Conservation (phyloP, 2,797 vertebrate genomes). For the Octomys mimax region DNA sequence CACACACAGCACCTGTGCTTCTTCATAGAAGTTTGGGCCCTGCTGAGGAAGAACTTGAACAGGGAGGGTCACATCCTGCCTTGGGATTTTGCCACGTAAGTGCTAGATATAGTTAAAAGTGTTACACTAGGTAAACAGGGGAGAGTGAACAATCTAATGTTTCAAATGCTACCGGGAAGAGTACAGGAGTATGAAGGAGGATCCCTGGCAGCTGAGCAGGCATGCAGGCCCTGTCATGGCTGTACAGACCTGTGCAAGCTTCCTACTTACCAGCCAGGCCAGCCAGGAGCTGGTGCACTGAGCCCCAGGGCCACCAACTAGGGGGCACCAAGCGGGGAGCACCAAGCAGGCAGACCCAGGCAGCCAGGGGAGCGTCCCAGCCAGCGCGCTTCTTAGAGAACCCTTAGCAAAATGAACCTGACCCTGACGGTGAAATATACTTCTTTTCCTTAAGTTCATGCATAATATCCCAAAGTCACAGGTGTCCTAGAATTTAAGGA, state of each 20-base stretch:
- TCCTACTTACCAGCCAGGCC: background rate
- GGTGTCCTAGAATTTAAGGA: background rate
- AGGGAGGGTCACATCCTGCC: accelerated
- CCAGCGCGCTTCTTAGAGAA: background rate
- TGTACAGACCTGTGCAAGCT: background rate
- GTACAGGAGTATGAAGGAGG: background rate
- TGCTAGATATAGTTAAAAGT: background rate
- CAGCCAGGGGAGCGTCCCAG: too few species aligned
- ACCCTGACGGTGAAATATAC: background rate
- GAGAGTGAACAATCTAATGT: background rate
- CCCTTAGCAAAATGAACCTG: background rate
- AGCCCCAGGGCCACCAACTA: background rate
- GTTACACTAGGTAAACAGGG: background rate
- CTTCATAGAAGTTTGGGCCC: too few species aligned
- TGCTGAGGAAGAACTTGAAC: background rate
- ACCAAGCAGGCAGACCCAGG: background rate
- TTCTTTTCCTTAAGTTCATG: background rate
- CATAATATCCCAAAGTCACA: background rate
- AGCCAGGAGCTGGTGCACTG: background rate
- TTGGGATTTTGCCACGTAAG: background rate
- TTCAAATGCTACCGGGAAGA: background rate
- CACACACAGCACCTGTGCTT: accelerated
- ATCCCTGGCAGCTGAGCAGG: background rate
- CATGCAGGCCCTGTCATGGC: background rate
- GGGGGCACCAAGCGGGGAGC: background rate